These are phyloP conservation scores for Aurelia coerulea DNA, from an alignment of 30 jellyfish, hydroid and myxozoan species.

Conservation along the genomic window DNA sequence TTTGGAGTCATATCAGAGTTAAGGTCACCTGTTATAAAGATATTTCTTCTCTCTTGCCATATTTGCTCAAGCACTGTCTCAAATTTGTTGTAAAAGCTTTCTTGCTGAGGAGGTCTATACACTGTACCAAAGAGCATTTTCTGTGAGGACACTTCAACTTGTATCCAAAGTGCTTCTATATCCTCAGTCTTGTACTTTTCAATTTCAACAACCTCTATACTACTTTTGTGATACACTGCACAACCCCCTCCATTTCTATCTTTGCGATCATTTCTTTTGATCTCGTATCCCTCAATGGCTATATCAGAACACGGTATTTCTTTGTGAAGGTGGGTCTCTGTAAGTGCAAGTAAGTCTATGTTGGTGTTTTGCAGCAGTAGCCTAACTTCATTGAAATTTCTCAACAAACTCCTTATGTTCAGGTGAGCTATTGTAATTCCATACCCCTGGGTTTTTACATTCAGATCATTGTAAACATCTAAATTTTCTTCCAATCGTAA, in stretches of 20 bases:
- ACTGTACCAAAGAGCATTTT: slow-evolving; percentile 29
- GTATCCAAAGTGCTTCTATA: slow-evolving; percentile 19
- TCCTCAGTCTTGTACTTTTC: slow-evolving; percentile 8
- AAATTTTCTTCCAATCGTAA: too few relatives aligned
- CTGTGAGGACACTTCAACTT: slow-evolving; percentile 9
- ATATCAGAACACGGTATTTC: too few relatives aligned
- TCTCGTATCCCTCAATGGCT: too few relatives aligned
- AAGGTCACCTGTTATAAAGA: slow-evolving; percentile 1
- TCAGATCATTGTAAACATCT: too few relatives aligned
- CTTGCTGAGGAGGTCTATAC: slow-evolving; percentile 36
- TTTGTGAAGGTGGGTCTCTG: too few relatives aligned
- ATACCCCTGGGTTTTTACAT: too few relatives aligned
- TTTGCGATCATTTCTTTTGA: neutral
- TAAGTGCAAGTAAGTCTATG: too few relatives aligned
- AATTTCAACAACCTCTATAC: slow-evolving; percentile 18
- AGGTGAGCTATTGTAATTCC: too few relatives aligned
- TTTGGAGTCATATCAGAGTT: slow-evolving; percentile 23
- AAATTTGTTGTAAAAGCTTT: too few relatives aligned
- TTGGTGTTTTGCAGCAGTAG: too few relatives aligned
- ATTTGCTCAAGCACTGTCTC: slow-evolving; percentile 17
- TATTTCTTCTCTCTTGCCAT: slow-evolving; percentile 14
- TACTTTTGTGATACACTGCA: slow-evolving; percentile 24
- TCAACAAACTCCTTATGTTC: too few relatives aligned
- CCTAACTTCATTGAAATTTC: too few relatives aligned
- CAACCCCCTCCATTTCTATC: slow-evolving; percentile 6